These are phyloP conservation scores for Percina caprodes DNA, from an alignment of 2,113 vertebrate genomes.

Conservation along the genomic window DNA sequence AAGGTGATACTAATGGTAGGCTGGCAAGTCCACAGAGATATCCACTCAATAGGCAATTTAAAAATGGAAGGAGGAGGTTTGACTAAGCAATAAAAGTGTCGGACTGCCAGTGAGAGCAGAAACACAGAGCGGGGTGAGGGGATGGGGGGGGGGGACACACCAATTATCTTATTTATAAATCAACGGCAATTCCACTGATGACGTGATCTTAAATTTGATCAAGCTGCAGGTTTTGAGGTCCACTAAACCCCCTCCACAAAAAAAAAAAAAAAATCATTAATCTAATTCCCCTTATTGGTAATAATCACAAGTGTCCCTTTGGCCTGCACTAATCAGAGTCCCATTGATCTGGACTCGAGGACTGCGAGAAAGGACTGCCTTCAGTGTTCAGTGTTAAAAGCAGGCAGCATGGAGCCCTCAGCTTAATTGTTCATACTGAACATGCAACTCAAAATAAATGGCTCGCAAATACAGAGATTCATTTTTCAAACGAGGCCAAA, in stretches of 20 bases:
- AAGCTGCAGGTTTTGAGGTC: constrained; percentile 88
- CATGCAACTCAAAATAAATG: constrained; percentile 8
- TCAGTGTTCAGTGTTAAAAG: constrained; percentile 28
- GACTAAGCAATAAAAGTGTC: constrained; percentile 96
- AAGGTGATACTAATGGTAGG: constrained; percentile 90
- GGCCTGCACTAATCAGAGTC: constrained; percentile 80
- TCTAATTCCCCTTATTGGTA: constrained; percentile 91
- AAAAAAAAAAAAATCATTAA: constrained; percentile 83
- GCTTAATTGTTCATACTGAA: constrained; percentile 9
- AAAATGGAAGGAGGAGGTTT: constrained; percentile 97
- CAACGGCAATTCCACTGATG: constrained; percentile 95
- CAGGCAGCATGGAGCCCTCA: not conserved
- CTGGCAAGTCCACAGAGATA: constrained; percentile 86
- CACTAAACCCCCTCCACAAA: constrained; percentile 27
- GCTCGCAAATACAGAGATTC: not conserved
- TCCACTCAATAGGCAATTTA: constrained; percentile 98
- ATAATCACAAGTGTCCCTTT: constrained; percentile 83
- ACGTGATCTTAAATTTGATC: constrained; percentile 93
- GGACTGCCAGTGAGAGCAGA: constrained; percentile 85
- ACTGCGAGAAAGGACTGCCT: constrained; percentile 50
- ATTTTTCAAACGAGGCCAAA: not conserved
- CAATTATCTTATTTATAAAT: constrained; percentile 99
- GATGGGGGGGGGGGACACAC: constrained; percentile 83
- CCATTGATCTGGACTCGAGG: constrained; percentile 78
- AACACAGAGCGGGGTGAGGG: constrained; percentile 57